Evolutionary conservation across 2,888 invertebrate species (phyloP).

Genomic region (Melipona beecheii): DNA sequence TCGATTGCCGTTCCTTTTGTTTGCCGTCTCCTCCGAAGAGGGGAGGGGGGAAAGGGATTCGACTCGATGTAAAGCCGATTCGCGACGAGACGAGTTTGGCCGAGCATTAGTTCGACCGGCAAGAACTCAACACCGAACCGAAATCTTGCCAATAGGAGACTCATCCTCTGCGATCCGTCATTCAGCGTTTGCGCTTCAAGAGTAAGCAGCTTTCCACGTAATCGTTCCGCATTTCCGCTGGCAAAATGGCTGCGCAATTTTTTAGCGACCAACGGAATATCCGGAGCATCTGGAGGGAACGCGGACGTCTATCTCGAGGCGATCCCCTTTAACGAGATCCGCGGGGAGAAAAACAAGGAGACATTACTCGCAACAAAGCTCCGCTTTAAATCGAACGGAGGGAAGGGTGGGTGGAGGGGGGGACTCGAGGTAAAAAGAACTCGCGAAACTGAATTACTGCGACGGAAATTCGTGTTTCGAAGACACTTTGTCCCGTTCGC

Average conservation of each 20-base stretch:
- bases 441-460: slow-evolving; percentile 53
- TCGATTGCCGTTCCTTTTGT: background rate
- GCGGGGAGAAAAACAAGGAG: background rate
- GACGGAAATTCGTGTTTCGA: slow-evolving; percentile 53
- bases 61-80: background rate
- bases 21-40: background rate
- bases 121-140: slow-evolving; percentile 19
- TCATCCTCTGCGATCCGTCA: slow-evolving; percentile 2
- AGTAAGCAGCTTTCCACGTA: slow-evolving; percentile 11
- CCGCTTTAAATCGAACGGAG: background rate
- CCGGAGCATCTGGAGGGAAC: background rate
- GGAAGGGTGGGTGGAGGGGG: too few species aligned
- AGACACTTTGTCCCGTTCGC: slow-evolving; percentile 37
- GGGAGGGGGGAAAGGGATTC: background rate
- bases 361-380: slow-evolving; percentile 11
- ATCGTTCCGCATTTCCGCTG: background rate
- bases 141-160: background rate
- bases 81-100: background rate
- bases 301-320: background rate
- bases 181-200: background rate
- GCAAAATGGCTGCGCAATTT: background rate
- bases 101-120: slow-evolving; percentile 8
- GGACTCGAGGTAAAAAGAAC: slow-evolving; percentile 37
- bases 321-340: slow-evolving; percentile 49
- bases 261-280: background rate